Evolutionary conservation across 2,888 invertebrate genomes (phyloP), one percentile per base, ranked within the genome.

Genomic region (Strigamia crassipes): DNA sequence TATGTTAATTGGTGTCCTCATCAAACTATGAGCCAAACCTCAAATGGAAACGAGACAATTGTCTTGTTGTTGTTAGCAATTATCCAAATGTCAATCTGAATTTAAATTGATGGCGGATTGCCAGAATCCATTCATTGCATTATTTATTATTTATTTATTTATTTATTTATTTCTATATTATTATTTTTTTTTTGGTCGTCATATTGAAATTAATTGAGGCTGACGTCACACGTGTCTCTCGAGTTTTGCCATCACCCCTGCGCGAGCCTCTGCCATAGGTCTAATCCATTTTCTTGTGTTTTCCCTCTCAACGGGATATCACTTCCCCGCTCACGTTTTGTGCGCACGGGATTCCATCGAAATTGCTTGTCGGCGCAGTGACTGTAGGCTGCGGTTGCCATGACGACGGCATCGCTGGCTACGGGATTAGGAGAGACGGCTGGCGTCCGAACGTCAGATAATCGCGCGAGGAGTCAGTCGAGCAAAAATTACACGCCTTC

Each of bases 311-410:
- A 51, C n/a, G 51, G 51, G 51, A 51, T 51, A 51, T 51, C 51
- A 51, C 51, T 51, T 51, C 51, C 51, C 51, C 51, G 51, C 51
- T 51, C 51, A 51, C 51, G 51, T 51, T 51, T n/a, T 51, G n/a
- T n/a, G n/a, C 51, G 51, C 18, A n/a, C 51, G 13, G 51, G 51
- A 51, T 51, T 51, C 18, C 51, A 51, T 51, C 51, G 51, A 51
- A 51, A 51, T 51, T 51, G 51, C 15, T 51, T 51, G 51, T 51
- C 51, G 51, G 51, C 51, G 51, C 51, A 51, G 51, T 51, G 51
- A n/a, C 51, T 51, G 13, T 13, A 51, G 51, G 51, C 51, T 18
- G 51, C 51, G 18, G 51, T 51, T 51, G 51, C 51, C 51, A 51
- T 51, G 51, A 51, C 51, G 6, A 51, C 51, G 18, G 51, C 51